Base-by-base conservation (phyloP, 2,888 invertebrate species). In the Chymomyza procnemis region DNA sequence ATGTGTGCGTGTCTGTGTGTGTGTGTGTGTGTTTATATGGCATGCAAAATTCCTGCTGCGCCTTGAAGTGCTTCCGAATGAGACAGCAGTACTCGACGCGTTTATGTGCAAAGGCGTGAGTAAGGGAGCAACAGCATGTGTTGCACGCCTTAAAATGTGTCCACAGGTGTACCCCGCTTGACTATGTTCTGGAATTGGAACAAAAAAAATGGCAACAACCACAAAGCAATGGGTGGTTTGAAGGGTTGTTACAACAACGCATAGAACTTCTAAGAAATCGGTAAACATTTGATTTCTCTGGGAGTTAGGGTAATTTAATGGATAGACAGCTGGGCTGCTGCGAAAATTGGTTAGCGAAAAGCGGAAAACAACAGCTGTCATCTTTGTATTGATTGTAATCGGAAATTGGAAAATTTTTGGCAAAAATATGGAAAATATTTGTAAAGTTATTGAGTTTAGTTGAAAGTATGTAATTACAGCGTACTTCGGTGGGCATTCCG, bases 121-220 rank as follows among this genome's bases (percentile, higher is more conserved):
- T 30, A 34, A 48, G 46, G n/a, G 56, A 63, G 9, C 1, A 0
- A 50, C 4, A 8, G 50, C 8, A 2, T n/a, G 18, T 12, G n/a
- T n/a, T 4, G 16, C 2, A 6, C 50, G 67, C 85, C 77, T 85
- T 76, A 83, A 81, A 81, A 78, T 83, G 76, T 81, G 83, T 81
- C 81, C 81, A 81, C 81, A 80, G 81, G 75, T 83, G 83, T 67
- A 75, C 72, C 72, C 68, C 47, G 59, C 65, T 67, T 66, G 72
- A 14, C 30, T 57, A 26, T 56, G 47, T 1, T 19, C 46, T 76
- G 84, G 79, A 83, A 80, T 84, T 80, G 80, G 9, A 52, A 18
- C 52, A 19, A 18, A 19, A 26, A 21, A 14, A 54, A 54, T 4
- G 21, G 0, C 18, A 54, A 54, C 21, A 50, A 54, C 16, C 22